phyloP scores from a whole-genome alignment of 1,140 invertebrate genomes.

The Aphelinus atriplicis region DNA sequence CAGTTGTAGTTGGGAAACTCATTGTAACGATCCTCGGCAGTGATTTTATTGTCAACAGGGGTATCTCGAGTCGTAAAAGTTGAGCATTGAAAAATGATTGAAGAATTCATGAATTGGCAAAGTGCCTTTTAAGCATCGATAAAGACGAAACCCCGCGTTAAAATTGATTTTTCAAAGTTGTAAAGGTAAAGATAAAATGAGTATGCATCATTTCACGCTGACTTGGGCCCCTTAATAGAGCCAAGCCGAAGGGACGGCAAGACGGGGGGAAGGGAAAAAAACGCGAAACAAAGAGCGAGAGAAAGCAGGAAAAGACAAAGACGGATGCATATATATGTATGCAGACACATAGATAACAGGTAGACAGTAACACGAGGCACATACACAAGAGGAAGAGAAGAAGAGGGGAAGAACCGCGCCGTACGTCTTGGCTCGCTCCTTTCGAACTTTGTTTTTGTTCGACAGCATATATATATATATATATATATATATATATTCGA shows the following conservation, averaged over 20 bases:
- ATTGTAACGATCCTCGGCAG: no score
- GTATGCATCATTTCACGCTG: slow-evolving; percentile 18
- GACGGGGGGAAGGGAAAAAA: neutral
- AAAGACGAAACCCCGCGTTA: no score
- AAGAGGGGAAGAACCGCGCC: slow-evolving; percentile 25
- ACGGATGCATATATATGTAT: slow-evolving; percentile 9
- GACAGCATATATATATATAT: neutral
- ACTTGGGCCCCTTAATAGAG: slow-evolving; percentile 1
- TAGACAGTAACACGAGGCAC: slow-evolving; percentile 18
- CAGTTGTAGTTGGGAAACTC: no score
- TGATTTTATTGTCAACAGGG: no score
- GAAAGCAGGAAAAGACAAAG: slow-evolving; percentile 2
- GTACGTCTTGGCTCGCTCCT: slow-evolving; percentile 4
- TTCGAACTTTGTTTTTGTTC: neutral
- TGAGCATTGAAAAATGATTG: no score
- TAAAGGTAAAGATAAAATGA: neutral
- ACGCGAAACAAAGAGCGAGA: neutral
- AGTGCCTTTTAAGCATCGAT: no score
- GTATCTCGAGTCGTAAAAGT: no score
- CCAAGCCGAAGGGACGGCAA: neutral
- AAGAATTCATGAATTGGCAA: no score
- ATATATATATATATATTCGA: no score
- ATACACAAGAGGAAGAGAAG: slow-evolving; percentile 22
- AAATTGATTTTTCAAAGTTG: no score
- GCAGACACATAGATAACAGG: slow-evolving; percentile 31